Percentiles rank a stretch among this genome's conserved stretches.
Conservation (phyloP, 2,888 invertebrate genomes). For the Scelioninae gen. 1 region DNA sequence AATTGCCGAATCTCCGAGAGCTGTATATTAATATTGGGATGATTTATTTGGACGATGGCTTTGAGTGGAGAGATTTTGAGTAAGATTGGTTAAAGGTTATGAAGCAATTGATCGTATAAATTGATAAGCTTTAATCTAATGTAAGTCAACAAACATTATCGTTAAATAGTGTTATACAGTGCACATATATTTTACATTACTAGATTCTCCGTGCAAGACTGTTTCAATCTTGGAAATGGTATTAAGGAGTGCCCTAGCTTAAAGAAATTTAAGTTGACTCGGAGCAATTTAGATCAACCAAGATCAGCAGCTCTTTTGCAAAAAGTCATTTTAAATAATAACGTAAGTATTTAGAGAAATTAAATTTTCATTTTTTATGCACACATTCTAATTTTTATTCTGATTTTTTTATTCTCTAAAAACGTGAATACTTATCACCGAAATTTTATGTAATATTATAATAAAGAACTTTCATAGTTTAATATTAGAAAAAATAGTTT, state of each 20-base stretch:
- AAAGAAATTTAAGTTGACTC: conserved; percentile 86
- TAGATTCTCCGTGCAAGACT: conserved; percentile 86
- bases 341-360: conserved; percentile 72
- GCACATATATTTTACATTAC: neutral
- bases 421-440: neutral
- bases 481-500: too few species aligned
- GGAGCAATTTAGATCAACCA: conserved; percentile 87
- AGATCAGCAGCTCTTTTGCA: conserved; percentile 87
- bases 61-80: conserved; percentile 87
- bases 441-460: too few species aligned
- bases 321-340: conserved; percentile 85
- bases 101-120: conserved; percentile 15
- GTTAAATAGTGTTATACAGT: too few species aligned
- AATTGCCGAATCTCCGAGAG: conserved; percentile 86
- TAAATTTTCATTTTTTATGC: neutral
- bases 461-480: too few species aligned
- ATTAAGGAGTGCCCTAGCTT: conserved; percentile 85
- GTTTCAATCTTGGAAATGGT: conserved; percentile 86
- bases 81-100: conserved; percentile 68
- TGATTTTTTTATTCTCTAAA: neutral
- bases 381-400: neutral
- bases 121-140: conserved; percentile 23
- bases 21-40: conserved; percentile 84
- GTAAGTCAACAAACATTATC: neutral
- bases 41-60: conserved; percentile 85